phyloP scores from a whole-genome alignment of 2,113 vertebrate genomes.

The Rhipidura dahli region DNA sequence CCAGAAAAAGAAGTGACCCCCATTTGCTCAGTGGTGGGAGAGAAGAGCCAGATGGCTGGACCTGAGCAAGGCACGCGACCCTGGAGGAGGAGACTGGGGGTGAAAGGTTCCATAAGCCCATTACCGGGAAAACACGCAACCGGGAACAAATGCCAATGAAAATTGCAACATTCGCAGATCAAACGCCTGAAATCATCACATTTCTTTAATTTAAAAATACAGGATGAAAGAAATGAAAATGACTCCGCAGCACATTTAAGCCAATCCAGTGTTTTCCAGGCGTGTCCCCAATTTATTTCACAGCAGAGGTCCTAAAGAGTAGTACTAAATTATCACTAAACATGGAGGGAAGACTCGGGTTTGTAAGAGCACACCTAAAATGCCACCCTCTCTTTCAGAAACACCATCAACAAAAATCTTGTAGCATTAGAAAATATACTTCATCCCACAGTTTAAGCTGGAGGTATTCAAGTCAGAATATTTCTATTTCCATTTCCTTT shows the following conservation, averaged over 20 bases:
- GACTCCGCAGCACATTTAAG: neutral
- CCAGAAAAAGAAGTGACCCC: neutral
- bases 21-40: neutral
- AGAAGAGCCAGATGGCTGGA: conserved; percentile 44
- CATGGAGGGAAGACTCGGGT: neutral
- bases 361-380: neutral
- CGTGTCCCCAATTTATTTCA: neutral
- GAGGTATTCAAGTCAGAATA: neutral
- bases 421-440: neutral
- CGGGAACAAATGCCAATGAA: conserved; percentile 36
- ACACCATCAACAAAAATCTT: neutral
- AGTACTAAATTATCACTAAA: neutral
- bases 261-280: neutral
- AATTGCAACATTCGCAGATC: neutral
- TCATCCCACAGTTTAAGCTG: neutral
- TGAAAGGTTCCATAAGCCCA: conserved; percentile 8
- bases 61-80: neutral
- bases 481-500: neutral
- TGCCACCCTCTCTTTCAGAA: neutral
- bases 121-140: neutral
- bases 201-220: conserved; percentile 28
- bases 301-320: neutral
- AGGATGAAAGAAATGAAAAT: neutral
- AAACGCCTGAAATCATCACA: conserved; percentile 11
- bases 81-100: neutral